Conservation (phyloP, 2,888 invertebrate species). For the Torymus auratus region DNA sequence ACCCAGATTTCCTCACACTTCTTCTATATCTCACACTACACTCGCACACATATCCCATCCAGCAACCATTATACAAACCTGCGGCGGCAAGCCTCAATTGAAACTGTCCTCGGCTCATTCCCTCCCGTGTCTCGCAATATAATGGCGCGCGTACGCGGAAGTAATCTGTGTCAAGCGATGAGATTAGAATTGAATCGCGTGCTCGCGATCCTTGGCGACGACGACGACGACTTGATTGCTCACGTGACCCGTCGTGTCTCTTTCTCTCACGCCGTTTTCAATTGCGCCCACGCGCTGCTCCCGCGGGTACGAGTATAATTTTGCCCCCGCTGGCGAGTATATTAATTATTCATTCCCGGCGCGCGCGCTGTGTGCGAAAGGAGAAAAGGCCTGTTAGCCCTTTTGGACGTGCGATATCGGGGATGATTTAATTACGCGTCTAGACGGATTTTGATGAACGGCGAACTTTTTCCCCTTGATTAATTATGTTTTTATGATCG, state of each 20-base stretch:
- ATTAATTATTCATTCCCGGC: too few relatives aligned
- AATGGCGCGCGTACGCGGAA: conserved; percentile 55
- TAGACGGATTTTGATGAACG: too few relatives aligned
- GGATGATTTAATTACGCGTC: too few relatives aligned
- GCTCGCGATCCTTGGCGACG: conserved; percentile 1
- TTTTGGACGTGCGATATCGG: too few relatives aligned
- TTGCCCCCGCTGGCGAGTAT: neutral
- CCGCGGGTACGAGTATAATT: neutral
- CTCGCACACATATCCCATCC: too few relatives aligned
- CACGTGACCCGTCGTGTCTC: conserved; percentile 22
- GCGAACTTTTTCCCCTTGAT: too few relatives aligned
- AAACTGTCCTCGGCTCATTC: conserved; percentile 1
- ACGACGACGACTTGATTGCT: conserved; percentile 5
- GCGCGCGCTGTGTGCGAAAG: too few relatives aligned
- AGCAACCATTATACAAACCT: too few relatives aligned
- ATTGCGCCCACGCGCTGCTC: neutral
- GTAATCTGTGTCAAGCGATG: conserved; percentile 58
- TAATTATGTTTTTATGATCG: too few relatives aligned
- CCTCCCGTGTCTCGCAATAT: neutral
- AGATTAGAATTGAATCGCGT: conserved; percentile 65
- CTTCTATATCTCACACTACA: too few relatives aligned
- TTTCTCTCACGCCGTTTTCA: neutral
- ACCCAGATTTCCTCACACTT: too few relatives aligned
- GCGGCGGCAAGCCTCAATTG: neutral
- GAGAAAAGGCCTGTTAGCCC: too few relatives aligned